Evolutionary conservation across 2,797 vertebrate species (phyloP).

Genomic region (Coreius guichenoti): DNA sequence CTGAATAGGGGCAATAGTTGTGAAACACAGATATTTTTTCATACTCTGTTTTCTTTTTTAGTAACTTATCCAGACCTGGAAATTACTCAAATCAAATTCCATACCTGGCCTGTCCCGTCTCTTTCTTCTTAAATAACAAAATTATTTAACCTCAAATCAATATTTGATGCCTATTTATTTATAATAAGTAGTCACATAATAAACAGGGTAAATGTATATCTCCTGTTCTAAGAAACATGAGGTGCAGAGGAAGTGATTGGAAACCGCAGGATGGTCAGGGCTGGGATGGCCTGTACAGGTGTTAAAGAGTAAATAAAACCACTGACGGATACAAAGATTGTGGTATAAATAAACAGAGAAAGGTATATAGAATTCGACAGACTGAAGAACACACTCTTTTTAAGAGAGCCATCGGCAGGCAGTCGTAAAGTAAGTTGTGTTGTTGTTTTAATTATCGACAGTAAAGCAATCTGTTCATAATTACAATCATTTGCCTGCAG

Average conservation of each 20-base stretch:
- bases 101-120: not conserved
- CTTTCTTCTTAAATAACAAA: not conserved
- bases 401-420: constrained; percentile 77
- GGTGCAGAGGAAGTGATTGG: constrained; percentile 38
- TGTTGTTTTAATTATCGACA: constrained; percentile 89
- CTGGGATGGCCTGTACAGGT: constrained; percentile 29
- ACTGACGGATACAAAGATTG: not conserved
- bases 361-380: constrained; percentile 26
- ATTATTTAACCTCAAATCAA: not conserved
- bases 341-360: not conserved
- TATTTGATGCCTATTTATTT: not conserved
- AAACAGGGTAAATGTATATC: not conserved
- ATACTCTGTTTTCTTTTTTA: not conserved
- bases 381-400: constrained; percentile 54
- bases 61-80: not conserved
- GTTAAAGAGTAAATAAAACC: constrained; percentile 47
- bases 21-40: not conserved
- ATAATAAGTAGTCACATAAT: not conserved
- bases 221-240: constrained; percentile 62
- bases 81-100: no score
- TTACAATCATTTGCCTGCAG: constrained; percentile 90
- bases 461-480: constrained; percentile 89
- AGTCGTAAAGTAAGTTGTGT: constrained; percentile 86
- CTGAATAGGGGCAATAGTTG: not conserved
- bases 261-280: constrained; percentile 43